Percentiles rank a stretch among this genome's conserved stretches.
Conservation (phyloP, 2,113 vertebrate genomes). For the Empidonax alnorum region DNA sequence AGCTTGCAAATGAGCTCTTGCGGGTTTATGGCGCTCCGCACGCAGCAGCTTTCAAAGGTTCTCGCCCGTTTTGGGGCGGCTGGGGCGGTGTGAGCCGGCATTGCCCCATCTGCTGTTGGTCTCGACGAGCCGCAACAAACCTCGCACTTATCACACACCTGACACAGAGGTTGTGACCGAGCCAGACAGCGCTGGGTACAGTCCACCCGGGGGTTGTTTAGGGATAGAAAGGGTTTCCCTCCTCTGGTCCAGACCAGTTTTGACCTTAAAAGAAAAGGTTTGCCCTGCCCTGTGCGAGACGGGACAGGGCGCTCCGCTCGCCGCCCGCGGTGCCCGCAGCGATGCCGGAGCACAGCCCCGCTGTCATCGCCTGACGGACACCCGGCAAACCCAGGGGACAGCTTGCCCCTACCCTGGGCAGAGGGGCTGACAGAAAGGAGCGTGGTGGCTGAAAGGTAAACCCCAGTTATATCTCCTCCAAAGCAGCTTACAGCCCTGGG, state of each 20-base stretch:
- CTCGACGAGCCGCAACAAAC: conserved; percentile 6
- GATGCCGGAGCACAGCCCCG: background rate
- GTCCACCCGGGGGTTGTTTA: background rate
- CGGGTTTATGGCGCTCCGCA: rapidly evolving
- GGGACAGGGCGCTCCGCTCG: background rate
- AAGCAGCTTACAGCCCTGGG: rapidly evolving
- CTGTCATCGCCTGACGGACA: background rate
- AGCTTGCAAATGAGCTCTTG: background rate
- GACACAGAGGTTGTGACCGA: background rate
- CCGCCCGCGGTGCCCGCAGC: background rate
- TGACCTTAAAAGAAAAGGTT: background rate
- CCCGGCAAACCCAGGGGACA: background rate
- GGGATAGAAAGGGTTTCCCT: background rate
- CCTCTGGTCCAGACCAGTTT: conserved; percentile 2
- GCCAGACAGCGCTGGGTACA: background rate
- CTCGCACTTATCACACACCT: background rate
- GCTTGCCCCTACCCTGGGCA: background rate
- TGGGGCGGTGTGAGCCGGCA: background rate
- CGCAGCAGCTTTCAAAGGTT: background rate
- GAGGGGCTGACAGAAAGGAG: background rate
- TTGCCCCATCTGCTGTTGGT: background rate
- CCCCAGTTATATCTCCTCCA: background rate
- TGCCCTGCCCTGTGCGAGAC: background rate
- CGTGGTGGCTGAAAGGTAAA: background rate
- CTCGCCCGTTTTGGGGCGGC: background rate